These are phyloP conservation scores for Psophia crepitans DNA, from an alignment of 2,113 vertebrate genomes.

Conservation along the genomic window DNA sequence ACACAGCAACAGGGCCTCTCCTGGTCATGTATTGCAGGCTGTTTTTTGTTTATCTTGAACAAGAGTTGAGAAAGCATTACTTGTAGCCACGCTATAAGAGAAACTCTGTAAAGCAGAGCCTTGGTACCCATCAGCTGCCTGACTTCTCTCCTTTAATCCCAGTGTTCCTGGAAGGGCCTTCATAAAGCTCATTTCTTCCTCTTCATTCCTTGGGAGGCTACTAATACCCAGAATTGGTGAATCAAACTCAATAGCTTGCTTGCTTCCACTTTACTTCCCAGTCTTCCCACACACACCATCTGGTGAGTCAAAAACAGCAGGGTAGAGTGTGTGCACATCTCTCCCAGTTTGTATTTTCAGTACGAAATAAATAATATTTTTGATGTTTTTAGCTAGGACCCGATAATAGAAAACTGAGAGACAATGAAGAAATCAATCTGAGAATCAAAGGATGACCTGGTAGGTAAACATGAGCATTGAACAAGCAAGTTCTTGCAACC, in stretches of 20 bases:
- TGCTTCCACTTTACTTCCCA: neutral
- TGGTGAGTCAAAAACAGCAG: neutral
- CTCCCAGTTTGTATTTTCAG: neutral
- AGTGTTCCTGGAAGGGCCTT: neutral
- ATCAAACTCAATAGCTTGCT: neutral
- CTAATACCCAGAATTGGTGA: neutral
- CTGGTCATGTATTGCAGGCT: neutral
- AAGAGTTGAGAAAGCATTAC: neutral
- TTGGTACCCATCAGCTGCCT: neutral
- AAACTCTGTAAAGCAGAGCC: neutral
- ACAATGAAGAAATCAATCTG: neutral
- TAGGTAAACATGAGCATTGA: neutral
- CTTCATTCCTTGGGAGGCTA: neutral
- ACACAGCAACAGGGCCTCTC: neutral
- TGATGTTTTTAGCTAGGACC: neutral
- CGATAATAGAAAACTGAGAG: neutral
- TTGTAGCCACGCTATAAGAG: neutral
- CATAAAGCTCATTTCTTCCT: neutral
- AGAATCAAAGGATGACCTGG: neutral
- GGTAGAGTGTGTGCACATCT: neutral
- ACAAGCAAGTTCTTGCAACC: neutral
- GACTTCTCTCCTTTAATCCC: neutral
- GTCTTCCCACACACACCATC: rapidly evolving
- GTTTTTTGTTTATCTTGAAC: rapidly evolving
- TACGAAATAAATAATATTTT: neutral